Base-by-base conservation (phyloP, 2,888 invertebrate genomes). In the Mesorhabditis spiculigera region DNA sequence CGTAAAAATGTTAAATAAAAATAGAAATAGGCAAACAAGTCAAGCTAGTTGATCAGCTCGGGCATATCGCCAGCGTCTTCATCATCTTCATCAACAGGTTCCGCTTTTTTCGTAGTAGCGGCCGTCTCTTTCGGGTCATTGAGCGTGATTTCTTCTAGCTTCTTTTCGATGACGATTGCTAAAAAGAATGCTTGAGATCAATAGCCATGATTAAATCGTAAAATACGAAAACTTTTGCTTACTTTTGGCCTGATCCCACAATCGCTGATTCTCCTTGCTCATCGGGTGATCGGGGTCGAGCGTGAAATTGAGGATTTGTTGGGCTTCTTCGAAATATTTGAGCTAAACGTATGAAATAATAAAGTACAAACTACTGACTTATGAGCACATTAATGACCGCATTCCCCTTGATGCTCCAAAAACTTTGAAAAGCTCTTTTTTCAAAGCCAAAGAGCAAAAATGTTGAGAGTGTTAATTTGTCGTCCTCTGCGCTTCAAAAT, bases 231-330 rank as follows among this genome's bases (percentile, higher is more conserved):
- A 50, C 3, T 50, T 13, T 50, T n/a, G n/a, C n/a, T 50, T 50
- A 50, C 58, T 50, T 50, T 50, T 50, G 5, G 69, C 50, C 43
- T 66, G 63, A 10, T 67, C 41, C 4, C 66, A 43, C 4, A 70
- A 43, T 5, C 6, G 65, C 43, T 13, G 63, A 16, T 71, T 75
- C 65, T 75, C 72, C 5, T 65, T 45, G 6, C 69, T 67, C 68
- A 75, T 71, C 2, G 69, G 68, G 63, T 75, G 75, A 43, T 74
- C 70, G 4, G 41, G 45, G 43, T 75, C 75, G 44, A 75, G 66
- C 8, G 71, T 69, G 44, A 68, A 72, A 5, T 69, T 63, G 44
- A 72, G 61, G 44, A 73, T 69, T 5, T 50, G n/a, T n/a, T 70
- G 45, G 10, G 72, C 72, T 43, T 72, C 72, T 50, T 67, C 65